Base-by-base conservation (phyloP, 2,113 vertebrate genomes). In the Cygnus buccinator region DNA sequence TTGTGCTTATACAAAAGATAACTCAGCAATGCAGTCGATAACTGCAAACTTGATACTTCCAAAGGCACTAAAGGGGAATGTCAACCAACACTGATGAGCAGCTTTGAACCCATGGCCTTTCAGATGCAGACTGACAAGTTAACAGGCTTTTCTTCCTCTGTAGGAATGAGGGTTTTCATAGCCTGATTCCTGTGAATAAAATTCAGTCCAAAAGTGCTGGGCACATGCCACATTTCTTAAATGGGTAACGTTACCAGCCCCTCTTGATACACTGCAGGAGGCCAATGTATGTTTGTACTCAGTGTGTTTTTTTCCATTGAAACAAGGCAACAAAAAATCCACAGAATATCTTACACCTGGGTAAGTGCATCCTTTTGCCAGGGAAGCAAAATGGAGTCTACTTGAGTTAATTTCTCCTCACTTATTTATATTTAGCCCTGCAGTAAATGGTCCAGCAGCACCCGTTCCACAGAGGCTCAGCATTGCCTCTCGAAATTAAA, bases 1-100 rank as follows among this genome's bases (percentile, higher is more conserved):
- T 97, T 95, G 81, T 97, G 97, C 96, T 97, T 97, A 97, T 95
- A 94, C 96, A 96, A 95, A 93, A 96, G 97, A 97, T 93, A 95
- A 85, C 62, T 95, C 88, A 97, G 95, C 94, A 94, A 94, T 54
- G 86, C 87, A 95, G 97, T 97, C 97, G 96, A 95, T 97, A 97
- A 85, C 92, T 92, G 97, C 93, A 97, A 97, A 97, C 93, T 77
- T 92, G 96, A 97, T 97, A 97, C 96, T 96, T 97, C 93, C 96
- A 95, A 91, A 97, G 96, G 96, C 96, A 87, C 96, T 91, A 92
- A 95, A 82, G 94, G 91, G 94, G 94, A 93, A 97, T 93, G 95
- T 93, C 93, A 97, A 95, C 97, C 96, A 93, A 76, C 84, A 46
- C 94, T 91, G 95, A 97, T 95, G 94, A 95, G 94, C 84, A 71